Evolutionary conservation across 2,888 invertebrate species (phyloP).

Genomic region (Drosophila anomalipes): DNA sequence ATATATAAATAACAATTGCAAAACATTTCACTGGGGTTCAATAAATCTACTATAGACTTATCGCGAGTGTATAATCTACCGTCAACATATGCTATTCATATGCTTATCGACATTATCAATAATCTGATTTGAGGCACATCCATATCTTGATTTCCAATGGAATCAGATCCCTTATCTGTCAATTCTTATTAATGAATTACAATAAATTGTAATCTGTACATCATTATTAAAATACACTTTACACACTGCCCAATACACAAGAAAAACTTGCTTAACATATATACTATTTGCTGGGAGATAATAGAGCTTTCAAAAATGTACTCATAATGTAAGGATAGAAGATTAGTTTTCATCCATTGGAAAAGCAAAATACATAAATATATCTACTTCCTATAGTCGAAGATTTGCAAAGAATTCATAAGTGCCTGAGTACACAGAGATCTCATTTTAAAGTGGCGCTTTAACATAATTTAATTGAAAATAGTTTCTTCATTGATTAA

Average conservation of each 20-base stretch:
- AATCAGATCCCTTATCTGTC: not conserved
- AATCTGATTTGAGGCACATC: slow-evolving; percentile 24
- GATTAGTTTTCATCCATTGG: no score
- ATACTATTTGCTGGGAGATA: not conserved
- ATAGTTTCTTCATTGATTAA: no score
- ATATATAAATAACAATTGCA: not conserved
- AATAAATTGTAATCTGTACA: not conserved
- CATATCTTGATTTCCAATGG: slow-evolving; percentile 10
- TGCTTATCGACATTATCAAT: slow-evolving; percentile 21
- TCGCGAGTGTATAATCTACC: slow-evolving; percentile 9
- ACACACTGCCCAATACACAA: not conserved
- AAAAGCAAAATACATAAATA: no score
- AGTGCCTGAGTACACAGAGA: no score
- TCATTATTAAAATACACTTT: not conserved
- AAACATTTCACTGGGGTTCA: slow-evolving; percentile 11
- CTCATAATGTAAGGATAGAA: no score
- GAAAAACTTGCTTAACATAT: not conserved
- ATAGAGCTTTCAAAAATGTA: not conserved
- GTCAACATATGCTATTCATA: slow-evolving; percentile 20
- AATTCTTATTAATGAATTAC: not conserved
- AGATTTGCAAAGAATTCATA: no score
- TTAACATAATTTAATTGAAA: no score
- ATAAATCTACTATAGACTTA: slow-evolving; percentile 14
- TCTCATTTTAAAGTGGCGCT: no score
- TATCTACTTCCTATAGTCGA: no score